Conservation (phyloP, 1,140 invertebrate species). For the Anastatus disparis region DNA sequence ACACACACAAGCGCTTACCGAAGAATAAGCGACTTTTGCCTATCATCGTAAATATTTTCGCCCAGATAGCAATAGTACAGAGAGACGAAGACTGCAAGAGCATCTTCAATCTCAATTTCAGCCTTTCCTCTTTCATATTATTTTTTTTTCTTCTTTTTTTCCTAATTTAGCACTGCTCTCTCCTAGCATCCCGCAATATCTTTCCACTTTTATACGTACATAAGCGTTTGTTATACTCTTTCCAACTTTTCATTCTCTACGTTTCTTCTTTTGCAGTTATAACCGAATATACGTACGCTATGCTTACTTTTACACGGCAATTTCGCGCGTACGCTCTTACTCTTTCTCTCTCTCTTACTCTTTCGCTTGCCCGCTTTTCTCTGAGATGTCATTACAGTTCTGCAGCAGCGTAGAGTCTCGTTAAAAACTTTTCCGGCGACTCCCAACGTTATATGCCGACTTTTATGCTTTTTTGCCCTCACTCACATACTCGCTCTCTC, state of each 20-base stretch:
- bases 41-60: conserved; percentile 31
- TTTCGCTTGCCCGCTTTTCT: too few relatives aligned
- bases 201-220: neutral
- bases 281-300: too few relatives aligned
- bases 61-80: too few relatives aligned
- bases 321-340: neutral
- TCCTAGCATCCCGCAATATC: conserved; percentile 26
- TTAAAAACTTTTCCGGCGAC: conserved; percentile 39
- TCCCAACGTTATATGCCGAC: neutral
- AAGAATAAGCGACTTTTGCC: conserved; percentile 16
- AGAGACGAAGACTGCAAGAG: too few relatives aligned
- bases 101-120: too few relatives aligned
- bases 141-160: too few relatives aligned
- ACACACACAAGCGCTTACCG: neutral
- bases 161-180: too few relatives aligned
- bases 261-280: neutral
- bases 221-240: conserved; percentile 2
- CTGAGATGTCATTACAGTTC: neutral
- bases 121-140: too few relatives aligned
- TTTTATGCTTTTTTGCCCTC: conserved; percentile 10
- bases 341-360: too few relatives aligned
- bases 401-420: conserved; percentile 10
- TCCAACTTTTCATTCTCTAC: conserved; percentile 27
- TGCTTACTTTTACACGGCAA: conserved; percentile 21
- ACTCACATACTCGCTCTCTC: too few relatives aligned